Conservation (phyloP, 2,797 vertebrate species). For the Halcyon smyrnensis region DNA sequence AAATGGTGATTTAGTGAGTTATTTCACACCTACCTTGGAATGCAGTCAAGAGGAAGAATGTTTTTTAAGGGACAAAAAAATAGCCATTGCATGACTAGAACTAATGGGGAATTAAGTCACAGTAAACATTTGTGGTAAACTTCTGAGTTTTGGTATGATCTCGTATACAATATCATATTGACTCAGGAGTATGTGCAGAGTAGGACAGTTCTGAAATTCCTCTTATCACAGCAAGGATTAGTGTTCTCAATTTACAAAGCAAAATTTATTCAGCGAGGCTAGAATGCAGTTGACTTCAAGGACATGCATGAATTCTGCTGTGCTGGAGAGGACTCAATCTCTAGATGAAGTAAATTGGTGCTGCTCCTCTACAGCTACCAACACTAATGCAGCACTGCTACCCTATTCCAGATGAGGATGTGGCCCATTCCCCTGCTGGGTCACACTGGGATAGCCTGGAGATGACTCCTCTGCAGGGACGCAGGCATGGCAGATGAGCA, state of each 20-base stretch:
- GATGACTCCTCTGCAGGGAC: neutral
- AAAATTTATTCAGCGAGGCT: neutral
- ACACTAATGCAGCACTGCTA: neutral
- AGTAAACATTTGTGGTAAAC: neutral
- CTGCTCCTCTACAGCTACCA: neutral
- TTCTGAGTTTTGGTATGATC: neutral
- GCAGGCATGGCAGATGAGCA: neutral
- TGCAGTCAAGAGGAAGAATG: neutral
- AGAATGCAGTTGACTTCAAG: neutral
- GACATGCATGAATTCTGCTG: neutral
- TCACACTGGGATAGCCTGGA: neutral
- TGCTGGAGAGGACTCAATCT: neutral
- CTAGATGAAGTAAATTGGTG: neutral
- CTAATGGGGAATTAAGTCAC: conserved; percentile 18
- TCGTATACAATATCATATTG: neutral
- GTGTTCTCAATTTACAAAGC: neutral
- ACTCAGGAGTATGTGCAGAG: neutral
- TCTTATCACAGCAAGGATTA: neutral
- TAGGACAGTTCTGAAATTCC: neutral
- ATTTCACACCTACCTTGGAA: conserved; percentile 58
- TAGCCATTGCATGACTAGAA: conserved; percentile 14
- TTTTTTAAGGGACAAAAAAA: conserved; percentile 22
- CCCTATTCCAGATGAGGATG: neutral
- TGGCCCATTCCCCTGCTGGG: neutral
- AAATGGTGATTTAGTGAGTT: conserved; percentile 41